Evolutionary conservation across 2,888 invertebrate genomes (phyloP).

Genomic region (Scaptomyza tumidula): DNA sequence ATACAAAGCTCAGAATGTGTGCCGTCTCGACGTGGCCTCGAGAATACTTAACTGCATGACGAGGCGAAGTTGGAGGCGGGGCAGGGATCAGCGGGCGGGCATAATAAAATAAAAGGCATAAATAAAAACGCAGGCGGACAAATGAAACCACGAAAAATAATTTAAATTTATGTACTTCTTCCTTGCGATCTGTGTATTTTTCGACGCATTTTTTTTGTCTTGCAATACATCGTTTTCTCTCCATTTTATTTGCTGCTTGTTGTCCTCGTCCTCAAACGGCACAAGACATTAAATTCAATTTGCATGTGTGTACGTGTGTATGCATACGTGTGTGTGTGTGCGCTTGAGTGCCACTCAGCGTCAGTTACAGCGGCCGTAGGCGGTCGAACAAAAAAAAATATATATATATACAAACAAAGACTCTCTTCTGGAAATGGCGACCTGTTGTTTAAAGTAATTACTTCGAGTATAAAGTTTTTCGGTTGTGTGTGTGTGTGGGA

Average conservation of each 20-base stretch:
- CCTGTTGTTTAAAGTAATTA: slow-evolving; percentile 73
- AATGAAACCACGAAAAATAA: slow-evolving; percentile 73
- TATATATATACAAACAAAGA: slow-evolving; percentile 24
- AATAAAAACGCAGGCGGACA: slow-evolving; percentile 56
- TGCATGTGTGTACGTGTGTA: slow-evolving; percentile 48
- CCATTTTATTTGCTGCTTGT: slow-evolving; percentile 49
- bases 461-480: slow-evolving; percentile 48
- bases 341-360: slow-evolving; percentile 66
- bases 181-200: slow-evolving; percentile 47
- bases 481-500: slow-evolving; percentile 8
- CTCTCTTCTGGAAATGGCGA: slow-evolving; percentile 43
- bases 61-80: slow-evolving; percentile 5
- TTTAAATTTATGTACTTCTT: slow-evolving; percentile 78
- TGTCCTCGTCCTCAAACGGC: slow-evolving; percentile 24
- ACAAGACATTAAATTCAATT: slow-evolving; percentile 78
- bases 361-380: slow-evolving; percentile 55
- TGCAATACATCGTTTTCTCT: slow-evolving; percentile 22
- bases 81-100: slow-evolving; percentile 44
- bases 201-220: slow-evolving; percentile 34
- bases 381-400: slow-evolving; percentile 17
- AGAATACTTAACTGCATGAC: slow-evolving; percentile 36
- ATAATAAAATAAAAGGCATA: slow-evolving; percentile 71
- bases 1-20: slow-evolving; percentile 17
- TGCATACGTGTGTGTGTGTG: slow-evolving; percentile 20
- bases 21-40: slow-evolving; percentile 31